Percentiles rank a stretch among this genome's conserved stretches.
Evolutionary conservation across 1,140 invertebrate species (phyloP).

Genomic region (Drosophila miranda): DNA sequence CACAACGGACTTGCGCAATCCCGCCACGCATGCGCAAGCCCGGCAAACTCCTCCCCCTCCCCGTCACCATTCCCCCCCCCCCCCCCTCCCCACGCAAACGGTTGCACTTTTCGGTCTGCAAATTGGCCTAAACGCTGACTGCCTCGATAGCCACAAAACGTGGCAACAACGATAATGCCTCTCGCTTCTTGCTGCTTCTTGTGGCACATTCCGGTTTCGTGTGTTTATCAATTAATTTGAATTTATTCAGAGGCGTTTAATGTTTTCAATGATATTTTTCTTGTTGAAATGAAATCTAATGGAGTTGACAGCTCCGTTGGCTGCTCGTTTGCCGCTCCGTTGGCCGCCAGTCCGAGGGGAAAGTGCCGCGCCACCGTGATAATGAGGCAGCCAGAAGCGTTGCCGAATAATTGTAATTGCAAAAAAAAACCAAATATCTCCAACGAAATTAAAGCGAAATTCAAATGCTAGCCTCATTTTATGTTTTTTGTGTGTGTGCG

Average conservation of each 20-base stretch:
- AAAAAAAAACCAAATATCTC: too few relatives aligned
- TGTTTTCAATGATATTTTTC: slow-evolving; percentile 64
- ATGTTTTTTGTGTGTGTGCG: slow-evolving; percentile 15
- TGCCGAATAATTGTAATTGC: slow-evolving; percentile 25
- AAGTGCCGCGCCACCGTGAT: slow-evolving; percentile 30
- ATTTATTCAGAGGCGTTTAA: slow-evolving; percentile 80
- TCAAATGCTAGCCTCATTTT: slow-evolving; percentile 5
- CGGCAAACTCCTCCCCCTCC: slow-evolving; percentile 1
- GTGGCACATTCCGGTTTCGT: slow-evolving; percentile 38
- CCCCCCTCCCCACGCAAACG: slow-evolving; percentile 32
- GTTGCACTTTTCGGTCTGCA: slow-evolving; percentile 70
- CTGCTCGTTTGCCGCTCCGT: slow-evolving; percentile 40
- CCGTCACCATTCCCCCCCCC: background rate
- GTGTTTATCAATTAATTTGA: slow-evolving; percentile 77
- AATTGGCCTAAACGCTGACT: slow-evolving; percentile 74
- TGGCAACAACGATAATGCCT: slow-evolving; percentile 59
- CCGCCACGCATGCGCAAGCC: slow-evolving; percentile 60
- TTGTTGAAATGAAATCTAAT: slow-evolving; percentile 61
- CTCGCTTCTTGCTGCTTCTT: background rate
- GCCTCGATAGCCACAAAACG: slow-evolving; percentile 65
- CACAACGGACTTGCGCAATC: slow-evolving; percentile 65
- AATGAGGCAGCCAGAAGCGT: slow-evolving; percentile 38
- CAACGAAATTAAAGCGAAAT: slow-evolving; percentile 21
- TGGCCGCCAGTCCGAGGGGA: slow-evolving; percentile 18
- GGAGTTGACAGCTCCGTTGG: slow-evolving; percentile 55